These are phyloP conservation scores for Ovis canadensis DNA, from an alignment of 2,113 vertebrate genomes.

Conservation along the genomic window DNA sequence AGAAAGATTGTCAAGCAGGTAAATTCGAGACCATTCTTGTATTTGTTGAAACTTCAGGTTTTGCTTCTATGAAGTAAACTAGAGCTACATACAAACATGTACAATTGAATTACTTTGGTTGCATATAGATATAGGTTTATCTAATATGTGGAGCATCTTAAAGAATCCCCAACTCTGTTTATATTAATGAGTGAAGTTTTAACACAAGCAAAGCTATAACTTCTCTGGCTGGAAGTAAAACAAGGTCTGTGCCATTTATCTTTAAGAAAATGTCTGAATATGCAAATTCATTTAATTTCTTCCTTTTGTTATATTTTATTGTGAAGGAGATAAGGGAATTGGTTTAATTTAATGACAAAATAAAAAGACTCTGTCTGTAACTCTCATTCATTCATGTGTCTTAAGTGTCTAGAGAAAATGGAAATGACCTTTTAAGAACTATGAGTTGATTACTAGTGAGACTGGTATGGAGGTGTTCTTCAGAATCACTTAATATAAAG, in stretches of 20 bases:
- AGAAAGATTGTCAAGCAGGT: constrained; percentile 38
- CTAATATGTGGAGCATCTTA: neutral
- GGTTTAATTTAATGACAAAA: neutral
- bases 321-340: neutral
- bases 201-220: neutral
- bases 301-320: neutral
- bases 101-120: neutral
- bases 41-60: constrained; percentile 2
- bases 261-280: neutral
- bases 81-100: neutral
- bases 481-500: neutral
- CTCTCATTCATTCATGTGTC: neutral
- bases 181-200: neutral
- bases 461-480: neutral
- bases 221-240: neutral
- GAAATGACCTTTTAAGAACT: neutral
- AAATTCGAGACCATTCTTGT: constrained; percentile 36
- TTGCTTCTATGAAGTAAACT: neutral
- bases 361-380: neutral
- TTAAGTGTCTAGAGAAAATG: neutral
- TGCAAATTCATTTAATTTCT: neutral
- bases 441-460: neutral
- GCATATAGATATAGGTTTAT: neutral
- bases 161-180: neutral
- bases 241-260: neutral